These are phyloP conservation scores for Ambastaia sidthimunki DNA, from an alignment of 2,797 vertebrate genomes.

Conservation along the genomic window DNA sequence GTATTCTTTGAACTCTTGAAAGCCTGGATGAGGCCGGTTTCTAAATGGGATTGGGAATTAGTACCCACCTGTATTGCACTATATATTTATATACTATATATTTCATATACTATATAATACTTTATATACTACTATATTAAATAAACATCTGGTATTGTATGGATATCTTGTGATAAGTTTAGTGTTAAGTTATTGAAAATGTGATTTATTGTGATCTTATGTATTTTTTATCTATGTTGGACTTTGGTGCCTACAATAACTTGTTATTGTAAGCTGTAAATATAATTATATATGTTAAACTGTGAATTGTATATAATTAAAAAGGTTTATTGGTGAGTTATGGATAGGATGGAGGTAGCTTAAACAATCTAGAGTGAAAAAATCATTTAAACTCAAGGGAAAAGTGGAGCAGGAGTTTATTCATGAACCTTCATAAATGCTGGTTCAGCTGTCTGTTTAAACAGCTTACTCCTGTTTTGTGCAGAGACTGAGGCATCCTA, in stretches of 20 bases:
- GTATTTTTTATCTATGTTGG: not conserved
- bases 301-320: too few species aligned
- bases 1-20: not conserved
- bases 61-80: too few species aligned
- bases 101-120: too few species aligned
- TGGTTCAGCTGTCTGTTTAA: conserved; percentile 34
- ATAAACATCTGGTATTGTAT: not conserved
- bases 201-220: not conserved
- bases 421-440: conserved; percentile 12
- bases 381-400: not conserved
- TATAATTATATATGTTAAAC: too few species aligned
- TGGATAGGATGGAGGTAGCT: not conserved
- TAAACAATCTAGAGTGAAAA: not conserved
- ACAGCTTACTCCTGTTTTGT: conserved; percentile 4
- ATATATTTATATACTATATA: too few species aligned
- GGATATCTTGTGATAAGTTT: not conserved
- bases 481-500: conserved; percentile 36
- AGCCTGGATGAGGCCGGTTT: not conserved
- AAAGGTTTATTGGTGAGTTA: too few species aligned
- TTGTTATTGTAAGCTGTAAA: too few species aligned
- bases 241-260: too few species aligned
- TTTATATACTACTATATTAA: not conserved
- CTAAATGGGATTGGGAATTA: not conserved
- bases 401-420: conserved; percentile 5
- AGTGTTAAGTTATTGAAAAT: not conserved